Evolutionary conservation across 2,797 vertebrate genomes (phyloP).

Genomic region (Tapirus indicus): DNA sequence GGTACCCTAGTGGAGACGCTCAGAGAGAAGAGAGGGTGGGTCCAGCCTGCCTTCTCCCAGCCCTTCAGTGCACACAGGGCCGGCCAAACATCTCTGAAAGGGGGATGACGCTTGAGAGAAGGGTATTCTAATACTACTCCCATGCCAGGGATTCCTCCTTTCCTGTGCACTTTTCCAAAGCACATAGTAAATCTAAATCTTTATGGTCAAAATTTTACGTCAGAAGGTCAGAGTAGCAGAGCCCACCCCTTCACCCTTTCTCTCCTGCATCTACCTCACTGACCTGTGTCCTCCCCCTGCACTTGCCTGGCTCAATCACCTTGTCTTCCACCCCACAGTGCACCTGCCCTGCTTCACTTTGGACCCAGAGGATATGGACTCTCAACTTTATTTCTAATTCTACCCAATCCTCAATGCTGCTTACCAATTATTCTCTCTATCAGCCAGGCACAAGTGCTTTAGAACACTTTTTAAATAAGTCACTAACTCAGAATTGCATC

Average conservation of each 20-base stretch:
- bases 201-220: neutral
- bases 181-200: neutral
- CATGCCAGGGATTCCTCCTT: neutral
- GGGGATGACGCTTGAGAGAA: neutral
- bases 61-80: neutral
- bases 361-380: neutral
- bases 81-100: neutral
- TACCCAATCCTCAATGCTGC: neutral
- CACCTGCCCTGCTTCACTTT: neutral
- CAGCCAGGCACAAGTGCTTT: neutral
- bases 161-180: neutral
- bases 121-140: neutral
- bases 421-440: neutral
- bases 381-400: neutral
- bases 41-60: neutral
- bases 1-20: accelerated
- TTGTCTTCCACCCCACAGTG: neutral
- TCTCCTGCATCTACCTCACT: neutral
- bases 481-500: neutral
- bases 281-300: neutral
- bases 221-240: neutral
- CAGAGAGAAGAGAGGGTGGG: neutral
- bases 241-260: neutral
- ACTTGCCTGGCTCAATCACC: neutral
- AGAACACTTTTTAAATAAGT: neutral